Percentiles rank a stretch among this genome's conserved stretches.
Conservation (phyloP, 2,888 invertebrate genomes). For the Camptogramma bilineatum region DNA sequence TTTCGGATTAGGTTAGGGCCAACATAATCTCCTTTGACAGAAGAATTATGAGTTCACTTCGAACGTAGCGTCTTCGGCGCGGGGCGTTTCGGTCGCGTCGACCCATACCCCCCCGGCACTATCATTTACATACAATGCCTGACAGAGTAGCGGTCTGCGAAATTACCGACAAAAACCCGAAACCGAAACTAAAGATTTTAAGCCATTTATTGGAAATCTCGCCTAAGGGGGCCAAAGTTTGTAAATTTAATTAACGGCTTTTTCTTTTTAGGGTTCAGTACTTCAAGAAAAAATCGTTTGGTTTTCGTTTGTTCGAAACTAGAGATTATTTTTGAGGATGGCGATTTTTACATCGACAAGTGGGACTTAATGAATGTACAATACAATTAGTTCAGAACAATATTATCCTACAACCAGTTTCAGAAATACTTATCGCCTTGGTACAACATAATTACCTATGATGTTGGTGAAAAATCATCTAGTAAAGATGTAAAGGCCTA, state of each 20-base stretch:
- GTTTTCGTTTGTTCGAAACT: neutral
- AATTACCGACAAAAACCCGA: constrained; percentile 53
- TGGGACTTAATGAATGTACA: too few species aligned
- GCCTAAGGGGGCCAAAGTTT: constrained; percentile 50
- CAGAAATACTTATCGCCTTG: too few species aligned
- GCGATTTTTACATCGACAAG: too few species aligned
- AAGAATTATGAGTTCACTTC: constrained; percentile 9
- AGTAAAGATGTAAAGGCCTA: too few species aligned
- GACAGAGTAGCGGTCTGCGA: constrained; percentile 54
- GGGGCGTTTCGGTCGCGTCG: too few species aligned
- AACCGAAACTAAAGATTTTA: constrained; percentile 48
- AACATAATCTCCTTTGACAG: constrained; percentile 9
- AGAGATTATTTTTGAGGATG: too few species aligned
- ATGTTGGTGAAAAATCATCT: too few species aligned
- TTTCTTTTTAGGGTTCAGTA: constrained; percentile 43
- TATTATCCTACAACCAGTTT: too few species aligned
- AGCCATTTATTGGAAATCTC: constrained; percentile 47
- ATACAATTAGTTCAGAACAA: too few species aligned
- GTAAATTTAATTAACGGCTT: constrained; percentile 56
- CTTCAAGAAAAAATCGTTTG: neutral
- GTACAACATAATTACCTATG: too few species aligned
- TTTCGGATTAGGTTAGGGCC: neutral
- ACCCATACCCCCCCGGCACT: constrained; percentile 46
- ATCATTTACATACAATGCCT: constrained; percentile 67
- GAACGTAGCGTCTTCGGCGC: constrained; percentile 8